Conservation (phyloP, 2,888 invertebrate species). For the Phortica okadai region DNA sequence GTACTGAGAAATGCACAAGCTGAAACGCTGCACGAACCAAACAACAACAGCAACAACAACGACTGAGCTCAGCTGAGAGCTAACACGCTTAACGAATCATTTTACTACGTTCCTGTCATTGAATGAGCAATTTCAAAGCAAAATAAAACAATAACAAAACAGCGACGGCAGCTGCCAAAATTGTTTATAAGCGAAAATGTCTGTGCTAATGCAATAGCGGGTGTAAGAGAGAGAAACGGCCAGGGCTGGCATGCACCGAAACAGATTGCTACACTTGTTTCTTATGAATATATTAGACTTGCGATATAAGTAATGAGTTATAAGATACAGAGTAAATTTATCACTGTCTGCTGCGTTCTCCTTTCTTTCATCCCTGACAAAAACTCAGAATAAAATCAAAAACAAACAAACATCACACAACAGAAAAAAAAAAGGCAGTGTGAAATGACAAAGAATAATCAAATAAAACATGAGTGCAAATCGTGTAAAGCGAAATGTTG, state of each 20-base stretch:
- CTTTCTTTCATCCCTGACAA: no score
- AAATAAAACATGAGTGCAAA: no score
- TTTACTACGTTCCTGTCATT: constrained; percentile 27
- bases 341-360: no score
- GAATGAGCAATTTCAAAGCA: constrained; percentile 17
- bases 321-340: constrained; percentile 22
- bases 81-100: neutral
- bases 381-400: constrained; percentile 20
- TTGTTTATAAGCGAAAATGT: no score
- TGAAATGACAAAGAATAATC: constrained; percentile 39
- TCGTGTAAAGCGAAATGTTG: no score
- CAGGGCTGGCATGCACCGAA: no score
- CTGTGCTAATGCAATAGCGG: no score
- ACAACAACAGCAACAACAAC: constrained; percentile 22
- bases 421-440: neutral
- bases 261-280: no score
- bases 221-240: no score
- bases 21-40: neutral
- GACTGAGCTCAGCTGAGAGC: constrained; percentile 35
- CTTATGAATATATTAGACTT: constrained; percentile 39
- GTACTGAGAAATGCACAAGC: neutral
- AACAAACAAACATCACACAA: constrained; percentile 28
- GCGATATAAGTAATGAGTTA: constrained; percentile 43
- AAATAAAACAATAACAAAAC: constrained; percentile 27
- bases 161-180: neutral